Percentiles rank a stretch among this genome's conserved stretches.
Evolutionary conservation across 2,797 vertebrate genomes (phyloP).

Genomic region (Lemur catta): DNA sequence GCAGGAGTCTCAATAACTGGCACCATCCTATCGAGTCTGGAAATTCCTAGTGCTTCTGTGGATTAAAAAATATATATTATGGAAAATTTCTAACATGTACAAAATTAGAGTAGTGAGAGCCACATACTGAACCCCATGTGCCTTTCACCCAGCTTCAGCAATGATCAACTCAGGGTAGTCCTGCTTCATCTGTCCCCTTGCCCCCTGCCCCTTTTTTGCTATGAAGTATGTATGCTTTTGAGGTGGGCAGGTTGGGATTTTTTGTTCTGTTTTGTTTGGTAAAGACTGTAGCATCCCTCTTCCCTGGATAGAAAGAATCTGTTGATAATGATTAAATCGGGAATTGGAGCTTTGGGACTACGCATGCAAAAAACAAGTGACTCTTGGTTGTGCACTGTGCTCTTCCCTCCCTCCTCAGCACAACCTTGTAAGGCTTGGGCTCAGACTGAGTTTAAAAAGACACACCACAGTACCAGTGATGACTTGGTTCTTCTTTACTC

Average conservation of each 20-base stretch:
- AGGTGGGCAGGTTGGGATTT: background rate
- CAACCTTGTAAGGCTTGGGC: background rate
- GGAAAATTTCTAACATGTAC: background rate
- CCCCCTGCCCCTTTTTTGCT: background rate
- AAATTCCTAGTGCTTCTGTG: constrained; percentile 20
- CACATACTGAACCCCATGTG: background rate
- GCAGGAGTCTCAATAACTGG: background rate
- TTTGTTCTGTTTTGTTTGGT: background rate
- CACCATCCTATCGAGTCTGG: background rate
- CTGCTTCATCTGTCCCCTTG: background rate
- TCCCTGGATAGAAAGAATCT: background rate
- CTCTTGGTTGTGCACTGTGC: background rate
- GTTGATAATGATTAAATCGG: background rate
- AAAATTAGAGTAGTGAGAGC: background rate
- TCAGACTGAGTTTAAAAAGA: background rate
- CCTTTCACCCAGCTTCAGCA: background rate
- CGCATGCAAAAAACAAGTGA: background rate
- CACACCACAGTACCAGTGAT: background rate
- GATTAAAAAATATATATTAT: constrained; percentile 15
- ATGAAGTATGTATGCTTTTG: background rate
- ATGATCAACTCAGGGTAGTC: background rate
- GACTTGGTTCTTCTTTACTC: background rate
- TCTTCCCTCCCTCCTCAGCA: background rate
- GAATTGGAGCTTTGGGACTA: background rate
- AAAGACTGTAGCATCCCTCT: background rate